Evolutionary conservation across 2,113 vertebrate genomes (phyloP).

Genomic region (Eudorcas thomsonii): DNA sequence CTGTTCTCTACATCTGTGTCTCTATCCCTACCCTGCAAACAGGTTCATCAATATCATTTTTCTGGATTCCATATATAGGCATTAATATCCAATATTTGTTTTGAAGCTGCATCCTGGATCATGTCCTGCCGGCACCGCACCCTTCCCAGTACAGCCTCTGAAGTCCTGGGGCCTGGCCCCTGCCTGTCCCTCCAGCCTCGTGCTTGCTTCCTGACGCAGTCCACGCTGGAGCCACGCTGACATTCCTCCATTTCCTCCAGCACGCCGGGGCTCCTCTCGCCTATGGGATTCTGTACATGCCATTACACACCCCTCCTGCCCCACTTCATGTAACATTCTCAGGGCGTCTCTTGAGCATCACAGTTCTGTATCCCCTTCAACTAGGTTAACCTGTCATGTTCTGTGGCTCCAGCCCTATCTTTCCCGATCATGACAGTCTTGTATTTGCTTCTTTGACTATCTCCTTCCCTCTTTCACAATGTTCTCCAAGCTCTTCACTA

Average conservation of each 20-base stretch:
- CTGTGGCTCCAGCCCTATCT: background rate
- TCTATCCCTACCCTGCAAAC: background rate
- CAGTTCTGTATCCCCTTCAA: background rate
- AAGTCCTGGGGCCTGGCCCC: background rate
- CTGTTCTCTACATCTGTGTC: background rate
- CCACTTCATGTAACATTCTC: background rate
- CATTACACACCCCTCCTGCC: background rate
- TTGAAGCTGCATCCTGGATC: background rate
- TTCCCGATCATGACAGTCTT: background rate
- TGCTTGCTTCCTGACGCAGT: background rate
- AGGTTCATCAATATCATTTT: background rate
- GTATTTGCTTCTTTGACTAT: background rate
- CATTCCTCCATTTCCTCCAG: background rate
- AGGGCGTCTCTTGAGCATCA: background rate
- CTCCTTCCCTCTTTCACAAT: background rate
- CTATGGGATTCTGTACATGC: background rate
- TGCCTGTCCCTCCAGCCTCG: no score
- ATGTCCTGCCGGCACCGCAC: accelerated
- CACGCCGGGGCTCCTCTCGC: background rate
- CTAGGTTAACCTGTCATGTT: background rate
- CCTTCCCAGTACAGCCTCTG: no score
- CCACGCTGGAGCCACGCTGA: background rate
- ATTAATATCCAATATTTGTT: background rate
- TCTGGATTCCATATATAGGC: background rate
- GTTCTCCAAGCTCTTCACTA: background rate